Conservation (phyloP, 2,797 vertebrate genomes). For the Pipistrellus kuhlii region DNA sequence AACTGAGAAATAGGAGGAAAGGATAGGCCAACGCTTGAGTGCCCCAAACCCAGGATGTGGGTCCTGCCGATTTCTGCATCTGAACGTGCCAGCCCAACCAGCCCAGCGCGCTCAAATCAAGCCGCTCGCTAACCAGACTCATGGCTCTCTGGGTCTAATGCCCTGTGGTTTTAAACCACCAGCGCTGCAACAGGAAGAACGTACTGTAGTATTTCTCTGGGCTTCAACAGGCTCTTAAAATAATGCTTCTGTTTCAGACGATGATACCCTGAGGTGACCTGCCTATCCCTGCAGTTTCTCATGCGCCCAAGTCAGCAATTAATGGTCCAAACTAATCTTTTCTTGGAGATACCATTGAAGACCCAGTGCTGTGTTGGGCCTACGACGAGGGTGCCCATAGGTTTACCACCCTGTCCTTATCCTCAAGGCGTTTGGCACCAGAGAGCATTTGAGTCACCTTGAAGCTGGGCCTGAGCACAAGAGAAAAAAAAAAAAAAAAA, state of each 20-base stretch:
- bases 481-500: not conserved
- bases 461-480: not conserved
- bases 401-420: not conserved
- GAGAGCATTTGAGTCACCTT: not conserved
- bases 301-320: not conserved
- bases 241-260: constrained; percentile 34
- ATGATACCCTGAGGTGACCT: constrained; percentile 16
- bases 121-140: not conserved
- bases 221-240: constrained; percentile 1
- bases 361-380: not conserved
- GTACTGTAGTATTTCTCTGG: constrained; percentile 18
- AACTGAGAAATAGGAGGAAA: not conserved
- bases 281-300: not conserved
- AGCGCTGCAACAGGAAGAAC: constrained; percentile 23
- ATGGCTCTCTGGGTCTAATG: not conserved
- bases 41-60: not conserved
- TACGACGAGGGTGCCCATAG: not conserved
- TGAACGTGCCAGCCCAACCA: not conserved
- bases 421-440: not conserved
- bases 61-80: not conserved
- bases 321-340: not conserved
- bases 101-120: not conserved
- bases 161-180: constrained; percentile 8
- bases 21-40: not conserved
- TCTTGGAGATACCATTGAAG: not conserved